Base-by-base conservation (phyloP, 1,140 invertebrate species). In the Eriosoma lanigerum region DNA sequence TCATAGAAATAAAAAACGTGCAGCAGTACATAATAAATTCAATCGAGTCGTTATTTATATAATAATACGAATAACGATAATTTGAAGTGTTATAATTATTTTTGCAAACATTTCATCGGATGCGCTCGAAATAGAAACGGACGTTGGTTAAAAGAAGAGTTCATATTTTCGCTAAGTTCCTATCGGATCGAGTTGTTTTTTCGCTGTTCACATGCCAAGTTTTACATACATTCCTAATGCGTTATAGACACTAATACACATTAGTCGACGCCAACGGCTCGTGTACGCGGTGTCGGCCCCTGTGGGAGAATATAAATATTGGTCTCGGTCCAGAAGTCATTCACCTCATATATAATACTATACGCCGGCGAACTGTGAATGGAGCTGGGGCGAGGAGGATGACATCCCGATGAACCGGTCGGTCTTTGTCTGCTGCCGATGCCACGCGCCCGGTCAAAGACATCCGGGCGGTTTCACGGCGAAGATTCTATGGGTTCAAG, bases 351-450 rank as follows among this genome's bases (percentile, higher is more conserved):
- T n/a, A n/a, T 38, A 15, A 38, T 38, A 26, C 52, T 58, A 26
- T 24, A 60, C 13, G 48, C 52, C 32, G 38, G 21, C 32, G 54
- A 19, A 44, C 52, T 38, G 21, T 44, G 54, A 60, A 60, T n/a
- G 21, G 15, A 17, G 73, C 10, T n/a, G 73, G 8, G 29, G 72
- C 24, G 70, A 58, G 10, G 50, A 38, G 52, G 72, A 78, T 78
- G 73, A 78, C 73, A 78, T 78, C 73, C 73, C 52, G 56, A 78
- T 60, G 73, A 78, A 78, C 73, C 73, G 73, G 73, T 78, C 73
- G 73, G 73, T 78, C 73, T 78, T 78, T 78, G 73, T 78, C 38
- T 54, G 73, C 56, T 38, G 44, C 54, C 54, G 73, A 9, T 44
- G 73, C 54, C 73, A 78, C 56, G 56, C 73, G 73, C 73, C 73